Base-by-base conservation (phyloP, 2,113 vertebrate species). In the Grammomys dolichurus region DNA sequence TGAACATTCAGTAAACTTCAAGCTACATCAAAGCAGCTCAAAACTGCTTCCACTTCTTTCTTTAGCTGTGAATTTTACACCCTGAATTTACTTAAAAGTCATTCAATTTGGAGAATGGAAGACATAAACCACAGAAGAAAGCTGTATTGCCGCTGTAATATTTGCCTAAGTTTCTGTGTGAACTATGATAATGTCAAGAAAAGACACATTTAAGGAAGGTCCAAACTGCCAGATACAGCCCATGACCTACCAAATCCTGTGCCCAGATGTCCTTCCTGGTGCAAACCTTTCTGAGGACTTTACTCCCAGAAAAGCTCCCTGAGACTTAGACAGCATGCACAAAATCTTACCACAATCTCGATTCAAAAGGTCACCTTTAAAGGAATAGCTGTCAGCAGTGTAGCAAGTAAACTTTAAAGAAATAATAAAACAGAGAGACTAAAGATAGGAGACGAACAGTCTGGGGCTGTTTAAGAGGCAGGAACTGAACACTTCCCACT, bases 51-150 rank as follows among this genome's bases (percentile, higher is more conserved):
- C 48, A 78, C 63, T 96, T 86, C 78, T n/a, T 63, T 94, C 69
- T 31, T 92, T 54, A 85, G 87, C 63, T 88, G 19, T 14, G 40
- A 95, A 96, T 90, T 95, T 58, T 75, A 85, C 75, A 60, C 36
- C 20, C 85, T 81, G 24, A 94, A 96, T 86, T 91, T 31, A 89
- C 69, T 89, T 85, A 48, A 69, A 78, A 96, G 11, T 89, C 58
- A 85, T 84, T 87, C 40, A 36, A 10, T 80, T 40, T 67, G 40
- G 33, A 28, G 56, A 54, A 72, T 33, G 84, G 36, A 46, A 56
- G 26, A 63, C 4, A 40, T 54, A 67, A 94, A 3, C 31, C 72
- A 82, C 73, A 48, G 9, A 95, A 54, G 17, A 4, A 56, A 84
- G 10, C 17, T 76, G 14, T 11, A 89, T 2, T 40, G 67, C 5